Evolutionary conservation across 2,888 invertebrate species (phyloP), one percentile per base, ranked within the genome.

Genomic region (Hemaris fuciformis): DNA sequence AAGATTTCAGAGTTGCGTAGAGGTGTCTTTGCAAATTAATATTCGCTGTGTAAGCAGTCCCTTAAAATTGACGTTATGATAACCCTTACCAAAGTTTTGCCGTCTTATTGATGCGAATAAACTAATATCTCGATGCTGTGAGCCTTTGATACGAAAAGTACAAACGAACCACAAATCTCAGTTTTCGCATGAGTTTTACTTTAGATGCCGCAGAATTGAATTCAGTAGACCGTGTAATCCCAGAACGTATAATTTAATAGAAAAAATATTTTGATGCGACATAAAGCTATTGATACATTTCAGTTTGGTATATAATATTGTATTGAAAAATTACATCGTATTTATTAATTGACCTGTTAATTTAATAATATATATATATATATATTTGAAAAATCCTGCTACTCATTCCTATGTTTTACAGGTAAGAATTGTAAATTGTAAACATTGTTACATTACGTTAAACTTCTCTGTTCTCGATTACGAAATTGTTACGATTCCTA

Each of bases 41-140:
- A 60, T 56, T 53, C 41, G 62, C 62, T 1, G 25, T 57, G 31
- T 62, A 59, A 59, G 57, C 45, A 34, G 20, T 38, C n/a, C n/a
- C n/a, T 45, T 41, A 22, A 53, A 57, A 43, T 62, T 60, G 42
- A 53, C 43, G 53, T 62, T 48, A 56, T 56, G 58, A 27, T 45
- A 22, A 59, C 23, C n/a, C 38, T n/a, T 31, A 20, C 38, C 7
- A 42, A 42, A 53, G 34, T 41, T 48, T 43, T 34, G 25, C 59
- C 42, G 45, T 53, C n/a, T 64, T 56, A 42, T 34, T 62, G 62
- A 58, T 61, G 46, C 43, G 45, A 57, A 57, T 56, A 58, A 62
- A 64, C 62, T 60, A 53, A 61, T 64, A 61, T 66, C 60, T 58
- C 43, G 20, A 59, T 64, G 48, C 59, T 65, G 56, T 46, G 59